Conservation (phyloP, 2,888 invertebrate species). For the Rapana venosa region DNA sequence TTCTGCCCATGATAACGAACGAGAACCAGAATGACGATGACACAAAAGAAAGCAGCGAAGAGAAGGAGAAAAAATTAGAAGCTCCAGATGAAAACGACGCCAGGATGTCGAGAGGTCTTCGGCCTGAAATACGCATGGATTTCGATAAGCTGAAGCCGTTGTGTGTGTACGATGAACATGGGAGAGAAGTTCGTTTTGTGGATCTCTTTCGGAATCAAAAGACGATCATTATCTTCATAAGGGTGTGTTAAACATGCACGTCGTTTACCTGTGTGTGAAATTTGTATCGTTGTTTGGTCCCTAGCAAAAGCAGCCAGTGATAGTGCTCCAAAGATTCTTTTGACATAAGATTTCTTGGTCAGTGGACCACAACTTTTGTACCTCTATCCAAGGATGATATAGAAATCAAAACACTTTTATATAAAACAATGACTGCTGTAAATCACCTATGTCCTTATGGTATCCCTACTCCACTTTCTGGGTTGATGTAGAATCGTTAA, state of each 20-base stretch:
- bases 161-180: conserved; percentile 66
- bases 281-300: neutral
- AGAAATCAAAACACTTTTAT: too few species aligned
- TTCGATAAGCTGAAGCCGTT: conserved; percentile 60
- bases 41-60: conserved; percentile 44
- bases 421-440: too few species aligned
- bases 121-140: conserved; percentile 62
- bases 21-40: conserved; percentile 12
- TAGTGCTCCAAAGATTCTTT: too few species aligned
- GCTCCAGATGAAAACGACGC: conserved; percentile 45
- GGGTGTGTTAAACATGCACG: conserved; percentile 56
- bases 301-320: too few species aligned
- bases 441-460: too few species aligned
- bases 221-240: conserved; percentile 69
- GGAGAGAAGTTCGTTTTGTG: conserved; percentile 68
- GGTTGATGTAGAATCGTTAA: too few species aligned
- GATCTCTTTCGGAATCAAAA: conserved; percentile 72
- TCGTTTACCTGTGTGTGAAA: neutral
- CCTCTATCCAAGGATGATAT: too few species aligned
- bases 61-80: conserved; percentile 54
- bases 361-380: too few species aligned
- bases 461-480: too few species aligned
- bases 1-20: neutral
- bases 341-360: too few species aligned
- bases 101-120: conserved; percentile 66